Base-by-base conservation (phyloP, 2,888 invertebrate species). In the Endotricha flammealis region DNA sequence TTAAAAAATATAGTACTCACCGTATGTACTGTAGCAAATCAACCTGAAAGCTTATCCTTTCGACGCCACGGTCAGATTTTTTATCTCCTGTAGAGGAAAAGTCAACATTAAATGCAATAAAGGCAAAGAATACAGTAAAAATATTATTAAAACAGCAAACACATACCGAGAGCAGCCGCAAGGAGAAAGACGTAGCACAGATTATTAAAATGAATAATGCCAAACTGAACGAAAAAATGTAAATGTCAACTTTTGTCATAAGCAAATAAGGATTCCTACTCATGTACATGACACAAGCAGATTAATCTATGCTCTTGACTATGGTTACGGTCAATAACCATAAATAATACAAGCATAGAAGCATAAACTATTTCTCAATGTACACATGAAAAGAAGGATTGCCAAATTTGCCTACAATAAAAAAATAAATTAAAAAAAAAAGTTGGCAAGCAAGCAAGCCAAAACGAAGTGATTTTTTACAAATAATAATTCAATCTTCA, bases 11-110 rank as follows among this genome's bases (percentile, higher is more conserved):
- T 57, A 64, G 63, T 56, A 77, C 80, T 74, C 57, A 86, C 85
- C 82, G 57, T 69, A 70, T 61, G 85, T 86, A 86, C 85, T 72
- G 85, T 75, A 86, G 82, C 80, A 53, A 75, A 83, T 83, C 85
- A 72, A 80, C 57, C 83, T 70, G 70, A 64, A 70, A 62, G 62
- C 57, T 72, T 79, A 78, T 57, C 65, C 70, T 69, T 71, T 65
- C 62, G 72, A 65, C 73, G 85, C 85, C 85, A 86, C 81, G 76
- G 63, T 81, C 69, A 66, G 58, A 57, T 65, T 53, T 71, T 74
- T 63, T 71, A 64, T 66, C 65, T 68, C 80, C 82, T 82, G 75
- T 43, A 48, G n/a, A 50, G 57, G 9, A 65, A 67, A 77, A 71
- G 59, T 54, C n/a, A n/a, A n/a, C n/a, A 60, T 59, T 61, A 64